Evolutionary conservation across 1,140 invertebrate species (phyloP), one percentile per base, ranked within the genome.

Genomic region (Bombus waltoni): DNA sequence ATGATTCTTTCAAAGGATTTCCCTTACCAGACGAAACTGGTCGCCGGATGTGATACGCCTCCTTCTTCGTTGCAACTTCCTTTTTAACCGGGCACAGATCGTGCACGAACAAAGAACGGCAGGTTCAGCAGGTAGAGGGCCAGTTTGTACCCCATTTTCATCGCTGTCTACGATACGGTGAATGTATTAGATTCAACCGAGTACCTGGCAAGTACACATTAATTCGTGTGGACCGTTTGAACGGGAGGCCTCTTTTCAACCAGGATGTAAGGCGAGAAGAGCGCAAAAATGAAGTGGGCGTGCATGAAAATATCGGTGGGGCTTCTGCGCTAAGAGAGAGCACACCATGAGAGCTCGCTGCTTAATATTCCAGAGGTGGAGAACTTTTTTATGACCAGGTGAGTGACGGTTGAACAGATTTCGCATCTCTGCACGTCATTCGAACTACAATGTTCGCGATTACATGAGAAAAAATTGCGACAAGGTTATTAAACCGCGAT

Each of bases 221-320:
- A 44, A 13, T 18, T 47, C 53, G 53, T 25, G 40, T 25, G 38
- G 70, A 18, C 59, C 62, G 79, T 75, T 81, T 73, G 79, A 75
- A 68, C 72, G 38, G 40, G 42, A 57, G 75, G 28, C 68, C 81
- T 47, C 86, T 86, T 86, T 75, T 77, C 57, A 65, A 38, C 71
- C 28, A 6, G 81, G 38, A 76, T 47, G 81, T 83, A 86, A 86
- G 85, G 77, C 81, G 85, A 86, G 85, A 83, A 83, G 85, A 70
- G 85, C 35, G 74, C 25, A 73, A 68, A 86, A 81, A 87, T 75
- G 80, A 90, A 87, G 85, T 90, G 81, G 90, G 90, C 90, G 90
- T 88, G 90, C 85, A 91, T 88, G 89, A 82, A 91, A 91, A 88
- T 89, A 87, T 88, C 88, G 88, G 81, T 76, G 71, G 77, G 81